These are phyloP conservation scores for Oeneis ivallda DNA, from an alignment of 2,888 invertebrate genomes.

Conservation along the genomic window DNA sequence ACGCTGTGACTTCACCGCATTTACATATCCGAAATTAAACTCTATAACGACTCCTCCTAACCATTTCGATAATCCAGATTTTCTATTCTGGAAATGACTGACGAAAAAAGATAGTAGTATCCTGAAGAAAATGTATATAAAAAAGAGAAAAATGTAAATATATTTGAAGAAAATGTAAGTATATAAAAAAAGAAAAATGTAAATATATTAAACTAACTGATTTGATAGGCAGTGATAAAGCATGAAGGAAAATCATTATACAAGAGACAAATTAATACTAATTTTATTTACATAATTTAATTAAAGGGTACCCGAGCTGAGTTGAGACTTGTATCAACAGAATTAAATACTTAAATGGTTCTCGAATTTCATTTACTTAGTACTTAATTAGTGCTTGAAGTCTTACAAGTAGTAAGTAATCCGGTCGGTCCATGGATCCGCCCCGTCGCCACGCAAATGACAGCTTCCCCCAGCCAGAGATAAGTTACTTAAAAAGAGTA, in stretches of 20 bases:
- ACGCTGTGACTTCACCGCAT: slow-evolving; percentile 26
- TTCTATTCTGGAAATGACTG: no score
- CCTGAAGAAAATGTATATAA: no score
- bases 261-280: slow-evolving; percentile 13
- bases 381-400: slow-evolving; percentile 55
- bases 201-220: no score
- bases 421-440: slow-evolving; percentile 60
- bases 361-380: slow-evolving; percentile 44
- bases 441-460: slow-evolving; percentile 75
- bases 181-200: no score
- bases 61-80: no score
- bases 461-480: slow-evolving; percentile 60
- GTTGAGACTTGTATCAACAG: slow-evolving; percentile 18
- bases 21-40: slow-evolving; percentile 6
- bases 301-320: slow-evolving; percentile 4
- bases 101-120: not conserved
- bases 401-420: slow-evolving; percentile 51
- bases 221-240: no score
- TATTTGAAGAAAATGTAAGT: no score
- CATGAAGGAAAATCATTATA: not conserved
- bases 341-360: slow-evolving; percentile 34
- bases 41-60: no score
- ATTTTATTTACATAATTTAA: slow-evolving; percentile 23
- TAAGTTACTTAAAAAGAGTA: no score
- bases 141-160: no score